phyloP scores from a whole-genome alignment of 64 coral and sea anemone genomes.

The Stichodactyla mertensii region DNA sequence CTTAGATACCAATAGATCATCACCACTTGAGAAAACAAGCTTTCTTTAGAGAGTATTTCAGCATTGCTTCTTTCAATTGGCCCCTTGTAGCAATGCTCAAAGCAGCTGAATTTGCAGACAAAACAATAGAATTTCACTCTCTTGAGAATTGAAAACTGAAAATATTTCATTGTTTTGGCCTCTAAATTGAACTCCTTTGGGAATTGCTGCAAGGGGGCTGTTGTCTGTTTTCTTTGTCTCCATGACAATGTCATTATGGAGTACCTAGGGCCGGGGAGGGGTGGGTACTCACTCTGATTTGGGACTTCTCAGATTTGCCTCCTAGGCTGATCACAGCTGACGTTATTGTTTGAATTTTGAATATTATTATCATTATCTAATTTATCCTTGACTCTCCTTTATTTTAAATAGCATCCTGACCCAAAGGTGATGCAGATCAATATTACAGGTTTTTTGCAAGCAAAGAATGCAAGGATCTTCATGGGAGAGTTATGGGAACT shows the following conservation, averaged over 20 bases:
- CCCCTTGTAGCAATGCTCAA: too few relatives aligned
- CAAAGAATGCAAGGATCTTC: conserved; percentile 94
- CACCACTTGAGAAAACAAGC: background rate
- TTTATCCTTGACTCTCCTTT: background rate
- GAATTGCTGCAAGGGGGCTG: background rate
- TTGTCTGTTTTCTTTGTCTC: background rate
- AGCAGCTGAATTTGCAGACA: too few relatives aligned
- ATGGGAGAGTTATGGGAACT: conserved; percentile 93
- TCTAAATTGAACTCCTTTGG: background rate
- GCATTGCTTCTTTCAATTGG: too few relatives aligned
- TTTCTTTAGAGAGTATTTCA: background rate
- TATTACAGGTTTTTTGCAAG: conserved; percentile 85
- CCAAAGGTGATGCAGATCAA: conserved; percentile 98
- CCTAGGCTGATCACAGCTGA: too few relatives aligned
- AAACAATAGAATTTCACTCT: too few relatives aligned
- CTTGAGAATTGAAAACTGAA: too few relatives aligned
- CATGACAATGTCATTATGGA: background rate
- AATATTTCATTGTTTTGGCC: too few relatives aligned
- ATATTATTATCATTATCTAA: too few relatives aligned
- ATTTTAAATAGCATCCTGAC: conserved; percentile 61
- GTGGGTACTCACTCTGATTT: background rate
- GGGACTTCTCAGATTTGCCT: too few relatives aligned
- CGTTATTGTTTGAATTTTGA: too few relatives aligned
- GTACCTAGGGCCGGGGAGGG: background rate
- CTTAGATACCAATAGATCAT: background rate